phyloP scores from a whole-genome alignment of 1,140 invertebrate species.

The Aphelinus certus region DNA sequence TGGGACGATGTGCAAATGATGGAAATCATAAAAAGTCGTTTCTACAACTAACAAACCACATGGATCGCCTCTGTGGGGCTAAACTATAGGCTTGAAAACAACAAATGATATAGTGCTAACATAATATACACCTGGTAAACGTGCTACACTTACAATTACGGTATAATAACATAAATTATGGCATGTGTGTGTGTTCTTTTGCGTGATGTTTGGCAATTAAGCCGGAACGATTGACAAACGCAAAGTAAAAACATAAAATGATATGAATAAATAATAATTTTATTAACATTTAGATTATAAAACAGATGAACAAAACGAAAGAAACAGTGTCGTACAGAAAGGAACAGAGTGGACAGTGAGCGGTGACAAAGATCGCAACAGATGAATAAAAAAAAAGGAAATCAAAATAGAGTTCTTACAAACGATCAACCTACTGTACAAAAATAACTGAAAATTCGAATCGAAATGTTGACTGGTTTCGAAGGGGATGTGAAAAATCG shows the following conservation, averaged over 20 bases:
- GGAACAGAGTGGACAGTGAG: neutral
- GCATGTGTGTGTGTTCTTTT: neutral
- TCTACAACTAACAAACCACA: constrained; percentile 36
- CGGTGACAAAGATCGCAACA: constrained; percentile 16
- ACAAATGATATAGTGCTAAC: no score
- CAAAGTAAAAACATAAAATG: constrained; percentile 42
- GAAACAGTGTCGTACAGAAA: constrained; percentile 34
- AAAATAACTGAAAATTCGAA: constrained; percentile 20
- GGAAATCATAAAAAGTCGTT: constrained; percentile 33
- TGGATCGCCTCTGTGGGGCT: constrained; percentile 6
- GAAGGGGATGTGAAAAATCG: constrained; percentile 11
- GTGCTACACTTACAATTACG: no score
- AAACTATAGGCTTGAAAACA: neutral
- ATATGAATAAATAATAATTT: constrained; percentile 43
- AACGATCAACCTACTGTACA: constrained; percentile 23
- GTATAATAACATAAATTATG: constrained; percentile 23
- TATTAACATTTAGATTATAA: constrained; percentile 52
- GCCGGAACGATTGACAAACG: constrained; percentile 40
- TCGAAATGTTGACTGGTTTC: constrained; percentile 8
- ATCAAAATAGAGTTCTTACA: constrained; percentile 20
- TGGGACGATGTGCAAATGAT: neutral
- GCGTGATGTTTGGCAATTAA: constrained; percentile 11
- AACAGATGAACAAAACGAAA: constrained; percentile 48
- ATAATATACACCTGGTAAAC: no score
- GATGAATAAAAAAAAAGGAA: constrained; percentile 13